These are phyloP conservation scores for Dicrostonyx torquatus DNA, from an alignment of 2,797 vertebrate species.

Conservation along the genomic window DNA sequence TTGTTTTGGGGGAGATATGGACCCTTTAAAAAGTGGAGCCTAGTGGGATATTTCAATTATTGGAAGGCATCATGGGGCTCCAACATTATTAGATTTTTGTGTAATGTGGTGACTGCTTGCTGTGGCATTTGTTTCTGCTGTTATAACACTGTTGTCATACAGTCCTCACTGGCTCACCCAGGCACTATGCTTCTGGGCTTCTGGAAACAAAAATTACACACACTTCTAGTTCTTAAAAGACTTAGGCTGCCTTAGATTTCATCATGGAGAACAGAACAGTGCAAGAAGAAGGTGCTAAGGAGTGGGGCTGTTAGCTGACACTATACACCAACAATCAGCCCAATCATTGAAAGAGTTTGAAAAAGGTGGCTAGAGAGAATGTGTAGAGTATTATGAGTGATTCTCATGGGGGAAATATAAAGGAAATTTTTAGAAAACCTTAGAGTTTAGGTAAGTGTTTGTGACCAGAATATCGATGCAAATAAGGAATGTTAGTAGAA, in stretches of 20 bases:
- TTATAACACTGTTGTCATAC: background rate
- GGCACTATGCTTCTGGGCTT: background rate
- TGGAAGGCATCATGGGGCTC: background rate
- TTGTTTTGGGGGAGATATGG: background rate
- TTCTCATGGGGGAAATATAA: background rate
- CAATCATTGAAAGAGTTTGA: background rate
- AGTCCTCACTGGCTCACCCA: background rate
- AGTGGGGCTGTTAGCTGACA: background rate
- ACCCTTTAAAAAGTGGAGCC: background rate
- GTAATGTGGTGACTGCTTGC: no score
- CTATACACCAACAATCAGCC: background rate
- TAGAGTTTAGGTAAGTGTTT: background rate
- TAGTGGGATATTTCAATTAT: background rate
- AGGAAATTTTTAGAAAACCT: background rate
- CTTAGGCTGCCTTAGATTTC: background rate
- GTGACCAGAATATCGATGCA: background rate
- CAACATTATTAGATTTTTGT: background rate
- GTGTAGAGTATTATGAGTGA: background rate
- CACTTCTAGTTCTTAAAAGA: background rate
- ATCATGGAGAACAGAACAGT: background rate
- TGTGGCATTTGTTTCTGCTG: background rate
- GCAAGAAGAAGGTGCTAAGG: background rate
- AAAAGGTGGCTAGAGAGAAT: background rate
- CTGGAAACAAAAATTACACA: background rate
- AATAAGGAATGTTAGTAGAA: background rate